Percentiles rank a stretch among this genome's conserved stretches.
Conservation (phyloP, 2,113 vertebrate genomes). For the Rhea pennata region DNA sequence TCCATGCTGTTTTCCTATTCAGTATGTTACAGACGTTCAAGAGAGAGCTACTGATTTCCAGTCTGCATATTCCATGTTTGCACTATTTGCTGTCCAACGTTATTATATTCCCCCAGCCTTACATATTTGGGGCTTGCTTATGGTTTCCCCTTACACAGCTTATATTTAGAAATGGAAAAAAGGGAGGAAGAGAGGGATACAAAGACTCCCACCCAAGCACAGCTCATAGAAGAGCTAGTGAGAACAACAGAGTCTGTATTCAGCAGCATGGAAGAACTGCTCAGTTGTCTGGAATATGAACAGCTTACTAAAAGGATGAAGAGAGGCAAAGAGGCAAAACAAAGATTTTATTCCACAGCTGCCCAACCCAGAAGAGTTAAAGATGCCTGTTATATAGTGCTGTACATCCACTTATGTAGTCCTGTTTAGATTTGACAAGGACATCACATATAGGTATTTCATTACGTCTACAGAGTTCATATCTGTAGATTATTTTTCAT, state of each 20-base stretch:
- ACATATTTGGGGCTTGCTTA: not conserved
- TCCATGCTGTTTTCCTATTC: constrained; percentile 18
- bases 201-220: not conserved
- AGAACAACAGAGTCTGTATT: not conserved
- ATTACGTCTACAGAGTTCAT: not conserved
- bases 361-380: not conserved
- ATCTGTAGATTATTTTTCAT: not conserved
- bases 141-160: not conserved
- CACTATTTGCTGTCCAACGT: not conserved
- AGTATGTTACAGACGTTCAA: not conserved
- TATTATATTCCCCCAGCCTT: not conserved
- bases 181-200: not conserved
- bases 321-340: not conserved
- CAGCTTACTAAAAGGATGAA: not conserved
- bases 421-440: not conserved
- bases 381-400: not conserved
- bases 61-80: not conserved
- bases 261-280: not conserved
- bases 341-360: not conserved
- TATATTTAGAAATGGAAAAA: not conserved
- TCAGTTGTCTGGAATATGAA: not conserved
- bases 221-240: not conserved
- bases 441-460: not conserved
- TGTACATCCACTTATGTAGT: not conserved
- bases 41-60: not conserved